Evolutionary conservation across 2,888 invertebrate species (phyloP).

Genomic region (Rhogogaster chlorosoma): DNA sequence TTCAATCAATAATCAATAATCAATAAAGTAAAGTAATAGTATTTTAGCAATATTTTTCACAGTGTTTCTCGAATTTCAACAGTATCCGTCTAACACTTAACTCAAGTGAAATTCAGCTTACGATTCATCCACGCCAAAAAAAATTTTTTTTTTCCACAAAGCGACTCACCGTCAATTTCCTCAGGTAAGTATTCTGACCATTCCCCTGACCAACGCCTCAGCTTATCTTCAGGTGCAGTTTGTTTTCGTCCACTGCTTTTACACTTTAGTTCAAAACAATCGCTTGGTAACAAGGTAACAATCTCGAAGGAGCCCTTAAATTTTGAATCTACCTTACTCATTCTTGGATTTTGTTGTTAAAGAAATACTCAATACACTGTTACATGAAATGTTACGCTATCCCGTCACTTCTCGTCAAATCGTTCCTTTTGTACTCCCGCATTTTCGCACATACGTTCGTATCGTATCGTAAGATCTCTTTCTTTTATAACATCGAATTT

Average conservation of each 20-base stretch:
- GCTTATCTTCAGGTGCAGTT: not conserved
- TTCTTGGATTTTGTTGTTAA: slow-evolving; percentile 22
- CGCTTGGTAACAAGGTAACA: slow-evolving; percentile 14
- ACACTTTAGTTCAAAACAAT: slow-evolving; percentile 10
- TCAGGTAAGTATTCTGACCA: not conserved
- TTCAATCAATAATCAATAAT: too few species aligned
- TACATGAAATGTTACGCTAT: slow-evolving; percentile 52
- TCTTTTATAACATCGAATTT: not conserved
- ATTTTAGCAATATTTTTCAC: too few species aligned
- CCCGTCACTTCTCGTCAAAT: not conserved
- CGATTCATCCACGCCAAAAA: too few species aligned
- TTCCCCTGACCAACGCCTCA: not conserved
- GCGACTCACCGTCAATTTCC: too few species aligned
- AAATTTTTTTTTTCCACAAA: too few species aligned
- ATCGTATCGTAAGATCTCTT: not conserved
- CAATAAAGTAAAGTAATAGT: too few species aligned
- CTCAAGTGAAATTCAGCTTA: too few species aligned
- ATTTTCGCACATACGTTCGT: not conserved
- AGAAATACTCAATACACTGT: slow-evolving; percentile 51
- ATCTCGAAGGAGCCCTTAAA: slow-evolving; percentile 51
- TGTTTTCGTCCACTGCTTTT: not conserved
- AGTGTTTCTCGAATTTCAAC: too few species aligned
- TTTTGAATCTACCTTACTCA: slow-evolving; percentile 37
- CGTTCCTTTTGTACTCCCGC: not conserved
- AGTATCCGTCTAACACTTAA: too few species aligned